A percentile compares a stretch with the other conserved stretches of the same genome.
Conservation (phyloP, 1,140 invertebrate genomes). For the Araneus ventricosus region DNA sequence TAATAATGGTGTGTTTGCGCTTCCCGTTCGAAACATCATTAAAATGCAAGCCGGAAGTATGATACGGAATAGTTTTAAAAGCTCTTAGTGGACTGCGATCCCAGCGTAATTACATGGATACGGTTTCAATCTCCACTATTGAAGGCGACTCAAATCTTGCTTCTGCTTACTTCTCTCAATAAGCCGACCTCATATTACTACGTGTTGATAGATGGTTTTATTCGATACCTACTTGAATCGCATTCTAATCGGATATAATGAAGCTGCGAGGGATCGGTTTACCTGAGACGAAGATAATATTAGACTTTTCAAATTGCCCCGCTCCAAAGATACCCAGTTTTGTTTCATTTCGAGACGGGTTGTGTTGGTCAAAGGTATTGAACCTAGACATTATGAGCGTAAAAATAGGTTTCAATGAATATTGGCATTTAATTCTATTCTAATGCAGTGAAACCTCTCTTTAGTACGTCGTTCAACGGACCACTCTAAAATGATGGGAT, state of each 20-base stretch:
- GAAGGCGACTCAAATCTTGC: neutral
- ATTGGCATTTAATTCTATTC: too few species aligned
- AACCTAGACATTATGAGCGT: neutral
- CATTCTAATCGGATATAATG: neutral
- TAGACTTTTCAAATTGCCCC: neutral
- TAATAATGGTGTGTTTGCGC: too few species aligned
- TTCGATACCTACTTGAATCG: neutral
- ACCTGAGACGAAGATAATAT: neutral
- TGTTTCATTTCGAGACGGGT: neutral
- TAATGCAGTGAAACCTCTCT: too few species aligned
- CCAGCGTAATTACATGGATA: neutral
- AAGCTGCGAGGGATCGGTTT: neutral
- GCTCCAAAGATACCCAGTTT: too few species aligned
- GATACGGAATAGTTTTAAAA: neutral
- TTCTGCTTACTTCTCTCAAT: neutral
- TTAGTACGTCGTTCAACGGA: too few species aligned
- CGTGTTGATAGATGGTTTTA: constrained; percentile 8
- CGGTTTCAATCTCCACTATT: neutral
- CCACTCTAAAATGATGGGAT: too few species aligned
- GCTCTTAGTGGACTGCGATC: neutral
- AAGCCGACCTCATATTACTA: neutral
- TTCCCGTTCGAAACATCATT: neutral
- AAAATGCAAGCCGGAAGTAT: neutral
- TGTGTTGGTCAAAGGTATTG: too few species aligned
- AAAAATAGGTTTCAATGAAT: too few species aligned